Conservation (phyloP, 1,140 invertebrate genomes). For the Drosophila chauvacae region DNA sequence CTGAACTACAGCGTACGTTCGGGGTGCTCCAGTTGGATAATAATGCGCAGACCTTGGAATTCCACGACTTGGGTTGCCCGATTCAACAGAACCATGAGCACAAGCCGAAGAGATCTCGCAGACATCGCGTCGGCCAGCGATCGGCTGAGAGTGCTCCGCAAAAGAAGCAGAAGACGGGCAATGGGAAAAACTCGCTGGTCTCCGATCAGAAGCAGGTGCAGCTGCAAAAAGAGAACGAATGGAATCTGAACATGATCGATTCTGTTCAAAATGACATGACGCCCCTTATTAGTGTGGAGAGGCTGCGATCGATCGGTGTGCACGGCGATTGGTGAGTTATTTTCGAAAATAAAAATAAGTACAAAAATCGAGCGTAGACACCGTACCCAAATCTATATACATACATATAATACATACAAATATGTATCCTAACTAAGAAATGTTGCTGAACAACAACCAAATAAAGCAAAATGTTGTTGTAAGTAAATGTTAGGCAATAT, state of each 20-base stretch:
- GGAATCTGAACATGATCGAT: constrained; percentile 4
- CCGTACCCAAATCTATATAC: neutral
- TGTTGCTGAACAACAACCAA: neutral
- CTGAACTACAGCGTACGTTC: constrained; percentile 41
- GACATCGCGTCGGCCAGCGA: neutral
- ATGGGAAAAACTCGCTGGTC: neutral
- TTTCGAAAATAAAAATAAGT: neutral
- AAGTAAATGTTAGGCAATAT: no score
- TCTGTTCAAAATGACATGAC: neutral
- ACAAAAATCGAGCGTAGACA: neutral
- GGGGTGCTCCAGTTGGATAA: constrained; percentile 24
- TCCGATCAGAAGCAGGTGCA: constrained; percentile 31
- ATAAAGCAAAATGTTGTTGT: neutral
- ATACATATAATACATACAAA: neutral
- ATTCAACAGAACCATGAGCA: neutral
- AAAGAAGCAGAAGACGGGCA: constrained; percentile 29
- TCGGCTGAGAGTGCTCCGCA: neutral
- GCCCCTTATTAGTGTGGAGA: neutral
- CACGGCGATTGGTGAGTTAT: constrained; percentile 42
- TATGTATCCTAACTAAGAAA: neutral
- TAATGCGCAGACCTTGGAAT: constrained; percentile 37
- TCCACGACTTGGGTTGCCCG: constrained; percentile 51
- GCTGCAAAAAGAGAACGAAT: constrained; percentile 52
- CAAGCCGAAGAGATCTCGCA: neutral
- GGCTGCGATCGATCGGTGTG: neutral